Conservation (phyloP, 30 jellyfish, hydroid and myxozoan genomes). For the Aurelia sp. region DNA sequence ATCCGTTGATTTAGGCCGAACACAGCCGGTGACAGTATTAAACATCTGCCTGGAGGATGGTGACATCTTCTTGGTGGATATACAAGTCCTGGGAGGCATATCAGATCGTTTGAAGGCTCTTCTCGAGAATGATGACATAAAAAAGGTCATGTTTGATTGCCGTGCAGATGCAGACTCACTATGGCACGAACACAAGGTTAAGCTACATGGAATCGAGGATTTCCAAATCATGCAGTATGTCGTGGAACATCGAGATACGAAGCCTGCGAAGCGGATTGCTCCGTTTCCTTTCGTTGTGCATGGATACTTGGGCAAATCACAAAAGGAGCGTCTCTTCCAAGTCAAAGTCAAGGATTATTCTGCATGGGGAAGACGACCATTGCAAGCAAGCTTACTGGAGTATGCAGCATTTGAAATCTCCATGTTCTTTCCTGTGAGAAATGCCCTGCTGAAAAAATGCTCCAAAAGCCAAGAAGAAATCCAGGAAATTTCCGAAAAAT, state of each 20-base stretch:
- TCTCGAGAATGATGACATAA: constrained; percentile 5
- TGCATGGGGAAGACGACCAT: constrained; percentile 45
- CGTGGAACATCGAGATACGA: not conserved
- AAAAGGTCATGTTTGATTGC: constrained; percentile 54
- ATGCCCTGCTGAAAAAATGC: constrained; percentile 1
- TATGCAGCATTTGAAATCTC: constrained; percentile 49
- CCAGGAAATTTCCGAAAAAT: not conserved
- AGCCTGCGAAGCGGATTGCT: constrained; percentile 9
- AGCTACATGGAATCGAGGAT: constrained; percentile 34
- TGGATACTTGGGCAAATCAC: not conserved
- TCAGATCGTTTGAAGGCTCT: constrained; percentile 27
- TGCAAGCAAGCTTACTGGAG: not conserved
- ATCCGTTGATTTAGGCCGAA: constrained; percentile 43
- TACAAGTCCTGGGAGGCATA: constrained; percentile 27
- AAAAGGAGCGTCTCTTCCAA: not conserved
- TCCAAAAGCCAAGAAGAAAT: constrained; percentile 4
- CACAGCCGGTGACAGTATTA: constrained; percentile 13
- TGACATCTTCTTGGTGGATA: constrained; percentile 33
- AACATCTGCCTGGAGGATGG: constrained; percentile 31
- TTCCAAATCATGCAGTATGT: constrained; percentile 53
- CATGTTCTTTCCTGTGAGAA: constrained; percentile 1
- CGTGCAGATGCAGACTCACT: constrained; percentile 46
- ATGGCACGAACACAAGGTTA: constrained; percentile 33
- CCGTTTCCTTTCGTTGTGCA: not conserved
- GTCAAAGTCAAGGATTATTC: not conserved